Base-by-base conservation (phyloP, 2,888 invertebrate species). In the Limnephilus auricula region DNA sequence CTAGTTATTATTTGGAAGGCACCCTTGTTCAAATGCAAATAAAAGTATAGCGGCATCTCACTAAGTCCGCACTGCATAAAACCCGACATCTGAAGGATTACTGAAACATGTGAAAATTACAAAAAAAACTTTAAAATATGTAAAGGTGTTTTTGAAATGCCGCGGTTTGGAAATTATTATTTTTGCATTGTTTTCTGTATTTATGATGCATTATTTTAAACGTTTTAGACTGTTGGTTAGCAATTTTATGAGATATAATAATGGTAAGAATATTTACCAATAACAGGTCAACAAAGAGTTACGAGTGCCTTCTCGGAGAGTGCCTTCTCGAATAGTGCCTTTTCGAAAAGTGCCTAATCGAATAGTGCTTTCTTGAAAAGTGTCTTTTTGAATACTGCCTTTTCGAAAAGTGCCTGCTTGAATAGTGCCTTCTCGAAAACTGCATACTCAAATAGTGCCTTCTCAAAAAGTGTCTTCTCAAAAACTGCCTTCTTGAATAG, bases 401-500 rank as follows among this genome's bases (percentile, higher is more conserved):
- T 90, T 65, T 32, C 65, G 15, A 65, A 50, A 84, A 86, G 89
- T 37, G 37, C 37, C 37, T 37, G 6, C 5, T 37, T 6, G 37
- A 37, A 37, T 37, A 37, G 37, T 6, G 37, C 37, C 37, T 37
- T 37, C 37, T 37, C 37, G 37, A 37, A 37, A n/a, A n/a, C n/a
- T n/a, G n/a, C n/a, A n/a, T n/a, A n/a, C n/a, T n/a, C n/a, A n/a
- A n/a, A 50, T 50, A 50, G 50, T 31, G 31, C 79, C 30, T 79
- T 31, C 31, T 82, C 82, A 13, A 34, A 32, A 18, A 82, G 31
- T 30, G 34, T 13, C 18, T 18, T 31, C 15, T 82, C 30, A 13
- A 82, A 82, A 15, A 82, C 34, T 91, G 85, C 80, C 65, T 91
- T 50, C 50, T 50, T 5, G 50, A 50, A 50, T 15, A 50, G 50